Conservation (phyloP, 2,113 vertebrate species). For the Anoplopoma fimbria region DNA sequence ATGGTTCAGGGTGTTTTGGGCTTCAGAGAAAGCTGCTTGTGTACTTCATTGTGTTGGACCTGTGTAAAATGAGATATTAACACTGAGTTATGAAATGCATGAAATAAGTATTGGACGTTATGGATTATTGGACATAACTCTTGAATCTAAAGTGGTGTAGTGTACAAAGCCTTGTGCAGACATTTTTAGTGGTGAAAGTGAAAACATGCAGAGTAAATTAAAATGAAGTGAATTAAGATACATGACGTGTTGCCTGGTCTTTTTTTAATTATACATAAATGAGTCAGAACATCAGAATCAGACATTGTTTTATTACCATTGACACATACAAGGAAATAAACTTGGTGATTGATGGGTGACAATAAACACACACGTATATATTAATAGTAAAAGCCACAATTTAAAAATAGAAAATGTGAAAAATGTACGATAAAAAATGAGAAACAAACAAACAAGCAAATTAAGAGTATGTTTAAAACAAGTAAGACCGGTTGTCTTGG, state of each 20-base stretch:
- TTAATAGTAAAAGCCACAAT: no score
- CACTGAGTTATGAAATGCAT: conserved; percentile 32
- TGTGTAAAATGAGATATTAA: conserved; percentile 6
- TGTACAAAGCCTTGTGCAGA: conserved; percentile 24
- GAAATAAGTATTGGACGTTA: conserved; percentile 23
- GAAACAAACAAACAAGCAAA: no score
- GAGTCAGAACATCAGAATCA: not conserved
- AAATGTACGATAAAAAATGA: no score
- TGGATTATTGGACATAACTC: conserved; percentile 29
- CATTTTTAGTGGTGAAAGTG: conserved; percentile 34
- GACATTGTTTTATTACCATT: no score
- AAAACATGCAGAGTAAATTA: not conserved
- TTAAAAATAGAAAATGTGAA: no score
- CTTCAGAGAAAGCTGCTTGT: not conserved
- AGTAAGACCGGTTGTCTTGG: not conserved
- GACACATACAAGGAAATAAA: no score
- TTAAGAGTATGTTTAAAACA: no score
- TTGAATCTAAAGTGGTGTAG: conserved; percentile 34
- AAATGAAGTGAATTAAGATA: not conserved
- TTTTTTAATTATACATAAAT: not conserved
- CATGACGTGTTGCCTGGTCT: not conserved
- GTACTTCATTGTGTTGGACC: not conserved
- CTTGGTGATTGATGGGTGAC: no score
- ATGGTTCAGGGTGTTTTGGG: not conserved
- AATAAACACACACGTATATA: no score